Evolutionary conservation across 2,888 invertebrate genomes (phyloP).

Genomic region (Cacoxenus indagator): DNA sequence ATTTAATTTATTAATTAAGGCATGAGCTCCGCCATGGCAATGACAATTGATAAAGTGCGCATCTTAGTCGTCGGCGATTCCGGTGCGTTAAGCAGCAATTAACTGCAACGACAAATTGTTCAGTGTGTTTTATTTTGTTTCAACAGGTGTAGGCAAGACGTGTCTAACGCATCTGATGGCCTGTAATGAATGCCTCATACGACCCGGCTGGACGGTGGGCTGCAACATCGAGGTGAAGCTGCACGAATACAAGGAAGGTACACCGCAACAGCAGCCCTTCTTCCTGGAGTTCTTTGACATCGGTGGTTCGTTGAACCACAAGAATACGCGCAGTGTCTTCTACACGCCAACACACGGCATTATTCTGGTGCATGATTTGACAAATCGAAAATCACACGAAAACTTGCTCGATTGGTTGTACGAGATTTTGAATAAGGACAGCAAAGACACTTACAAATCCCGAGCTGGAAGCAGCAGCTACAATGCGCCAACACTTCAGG

Average conservation of each 20-base stretch:
- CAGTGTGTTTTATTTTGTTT: conserved; percentile 43
- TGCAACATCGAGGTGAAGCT: conserved; percentile 96
- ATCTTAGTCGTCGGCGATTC: conserved; percentile 94
- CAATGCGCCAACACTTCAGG: not conserved
- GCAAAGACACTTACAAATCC: conserved; percentile 68
- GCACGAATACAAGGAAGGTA: conserved; percentile 95
- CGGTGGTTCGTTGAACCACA: conserved; percentile 93
- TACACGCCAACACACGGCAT: conserved; percentile 96
- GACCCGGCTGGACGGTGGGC: conserved; percentile 96
- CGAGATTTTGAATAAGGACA: conserved; percentile 87
- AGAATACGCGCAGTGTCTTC: conserved; percentile 93
- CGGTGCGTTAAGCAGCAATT: conserved; percentile 71
- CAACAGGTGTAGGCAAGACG: conserved; percentile 94
- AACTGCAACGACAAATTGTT: not conserved
- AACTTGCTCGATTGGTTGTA: conserved; percentile 94
- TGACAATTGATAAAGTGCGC: conserved; percentile 88
- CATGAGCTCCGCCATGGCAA: too few species aligned
- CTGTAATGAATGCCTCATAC: conserved; percentile 85
- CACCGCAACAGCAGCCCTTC: conserved; percentile 89
- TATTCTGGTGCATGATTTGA: conserved; percentile 96
- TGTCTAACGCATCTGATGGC: conserved; percentile 93
- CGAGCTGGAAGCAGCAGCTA: conserved; percentile 52
- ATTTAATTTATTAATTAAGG: too few species aligned
- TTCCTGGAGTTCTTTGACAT: conserved; percentile 98
- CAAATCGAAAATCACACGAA: conserved; percentile 94